Evolutionary conservation across 2,113 vertebrate genomes (phyloP).

Genomic region (Eolophus roseicapilla): DNA sequence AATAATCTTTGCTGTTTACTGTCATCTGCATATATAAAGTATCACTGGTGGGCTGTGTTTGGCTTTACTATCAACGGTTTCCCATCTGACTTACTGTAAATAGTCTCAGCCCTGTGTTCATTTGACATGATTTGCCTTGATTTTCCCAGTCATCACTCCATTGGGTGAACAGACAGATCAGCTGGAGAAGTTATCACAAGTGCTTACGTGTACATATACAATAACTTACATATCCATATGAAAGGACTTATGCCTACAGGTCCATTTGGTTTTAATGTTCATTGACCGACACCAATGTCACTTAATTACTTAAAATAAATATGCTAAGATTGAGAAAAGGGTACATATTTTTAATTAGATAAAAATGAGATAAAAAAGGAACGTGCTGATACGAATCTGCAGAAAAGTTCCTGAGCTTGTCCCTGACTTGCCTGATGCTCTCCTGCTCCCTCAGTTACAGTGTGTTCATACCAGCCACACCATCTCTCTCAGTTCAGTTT

Average conservation of each 20-base stretch:
- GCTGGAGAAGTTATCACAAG: background rate
- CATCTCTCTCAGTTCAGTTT: slow-evolving; percentile 62
- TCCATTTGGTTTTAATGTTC: background rate
- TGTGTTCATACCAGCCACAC: slow-evolving; percentile 60
- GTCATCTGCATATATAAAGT: background rate
- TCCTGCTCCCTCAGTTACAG: slow-evolving; percentile 26
- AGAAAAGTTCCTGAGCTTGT: background rate
- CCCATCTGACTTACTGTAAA: background rate
- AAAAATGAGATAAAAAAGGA: background rate
- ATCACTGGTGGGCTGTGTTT: background rate
- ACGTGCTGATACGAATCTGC: background rate
- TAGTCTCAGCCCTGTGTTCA: background rate
- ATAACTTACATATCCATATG: background rate
- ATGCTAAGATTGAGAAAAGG: background rate
- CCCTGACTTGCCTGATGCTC: background rate
- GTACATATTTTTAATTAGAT: background rate
- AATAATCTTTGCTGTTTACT: background rate
- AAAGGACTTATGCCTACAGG: background rate
- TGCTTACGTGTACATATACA: background rate
- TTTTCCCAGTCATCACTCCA: background rate
- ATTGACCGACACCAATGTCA: background rate
- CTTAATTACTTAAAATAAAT: background rate
- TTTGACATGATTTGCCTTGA: background rate
- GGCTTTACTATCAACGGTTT: background rate
- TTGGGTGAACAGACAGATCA: background rate